Percentiles rank a stretch among this genome's conserved stretches.
phyloP scores from a whole-genome alignment of 2,888 invertebrate genomes.

The Chymomyza amoena region DNA sequence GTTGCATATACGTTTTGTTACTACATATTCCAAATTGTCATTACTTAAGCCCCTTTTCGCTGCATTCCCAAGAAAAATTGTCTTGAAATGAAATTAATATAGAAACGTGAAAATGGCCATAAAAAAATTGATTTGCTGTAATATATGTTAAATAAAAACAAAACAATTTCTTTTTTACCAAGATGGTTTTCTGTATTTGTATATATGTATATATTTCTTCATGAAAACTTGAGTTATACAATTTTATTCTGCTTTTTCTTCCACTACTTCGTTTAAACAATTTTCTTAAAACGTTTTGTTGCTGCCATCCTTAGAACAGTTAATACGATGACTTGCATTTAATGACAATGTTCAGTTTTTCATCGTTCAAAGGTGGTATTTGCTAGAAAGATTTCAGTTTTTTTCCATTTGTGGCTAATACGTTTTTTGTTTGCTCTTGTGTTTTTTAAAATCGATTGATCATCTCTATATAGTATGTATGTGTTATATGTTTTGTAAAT shows the following conservation, averaged over 20 bases:
- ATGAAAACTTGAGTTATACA: conserved; percentile 6
- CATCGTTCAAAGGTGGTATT: conserved; percentile 45
- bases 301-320: background rate
- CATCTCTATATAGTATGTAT: background rate
- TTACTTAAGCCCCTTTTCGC: no score
- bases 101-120: no score
- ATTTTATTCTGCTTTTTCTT: conserved; percentile 24
- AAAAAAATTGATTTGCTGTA: no score
- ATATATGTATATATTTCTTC: conserved; percentile 12
- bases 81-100: no score
- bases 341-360: conserved; percentile 14
- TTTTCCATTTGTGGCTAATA: background rate
- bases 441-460: conserved; percentile 10
- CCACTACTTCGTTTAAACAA: background rate
- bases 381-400: background rate
- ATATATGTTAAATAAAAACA: no score
- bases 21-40: no score
- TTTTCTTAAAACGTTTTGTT: background rate
- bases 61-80: no score
- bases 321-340: conserved; percentile 11
- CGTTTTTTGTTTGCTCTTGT: background rate
- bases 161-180: background rate
- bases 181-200: background rate
- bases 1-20: no score
- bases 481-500: conserved; percentile 2